Base-by-base conservation (phyloP, 2,113 vertebrate species). In the Albula glossodonta region DNA sequence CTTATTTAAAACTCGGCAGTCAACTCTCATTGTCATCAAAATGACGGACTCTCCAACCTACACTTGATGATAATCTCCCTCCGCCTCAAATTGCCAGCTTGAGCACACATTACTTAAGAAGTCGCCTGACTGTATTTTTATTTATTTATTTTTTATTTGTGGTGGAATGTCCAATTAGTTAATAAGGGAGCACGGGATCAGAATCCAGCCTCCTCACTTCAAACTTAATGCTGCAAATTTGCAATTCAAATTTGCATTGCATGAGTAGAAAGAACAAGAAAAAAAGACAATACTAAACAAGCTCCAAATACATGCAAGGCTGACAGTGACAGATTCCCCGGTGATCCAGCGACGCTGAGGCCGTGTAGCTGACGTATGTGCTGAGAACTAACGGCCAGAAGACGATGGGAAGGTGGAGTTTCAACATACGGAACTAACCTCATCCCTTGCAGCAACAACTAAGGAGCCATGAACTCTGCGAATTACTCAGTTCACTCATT, bases 81-180 rank as follows among this genome's bases (percentile, higher is more conserved):
- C 2, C 50, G 4, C 1, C 78, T 50, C n/a, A 50, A 74, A 50
- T 77, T 84, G 86, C 89, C 85, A 13, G 74, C 77, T 81, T 85
- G 87, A 89, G 5, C 17, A 53, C 78, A 87, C 85, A 60, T 80
- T 56, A 11, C 74, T 63, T 88, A 88, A 89, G 51, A 88, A 86
- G 85, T 87, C 77, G 82, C 48, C 83, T 79, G 77, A 84, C 85
- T 86, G 70, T 52, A 41, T 85, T 49, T 53, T 56, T 70, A 50
- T 31, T 82, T 82, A 83, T 31, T 78, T 60, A 22, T 25, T 12
- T 8, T 9, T 57, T 12, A 11, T 85, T 85, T 48, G 51, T 86
- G 79, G 81, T 78, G 84, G 50, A 1, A 87, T 87, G 84, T 87
- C 90, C 91, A 93, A 92, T 93, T 93, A 91, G 91, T 90, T 92